Evolutionary conservation across 2,888 invertebrate species (phyloP).

Genomic region (Pheosia gnoma): DNA sequence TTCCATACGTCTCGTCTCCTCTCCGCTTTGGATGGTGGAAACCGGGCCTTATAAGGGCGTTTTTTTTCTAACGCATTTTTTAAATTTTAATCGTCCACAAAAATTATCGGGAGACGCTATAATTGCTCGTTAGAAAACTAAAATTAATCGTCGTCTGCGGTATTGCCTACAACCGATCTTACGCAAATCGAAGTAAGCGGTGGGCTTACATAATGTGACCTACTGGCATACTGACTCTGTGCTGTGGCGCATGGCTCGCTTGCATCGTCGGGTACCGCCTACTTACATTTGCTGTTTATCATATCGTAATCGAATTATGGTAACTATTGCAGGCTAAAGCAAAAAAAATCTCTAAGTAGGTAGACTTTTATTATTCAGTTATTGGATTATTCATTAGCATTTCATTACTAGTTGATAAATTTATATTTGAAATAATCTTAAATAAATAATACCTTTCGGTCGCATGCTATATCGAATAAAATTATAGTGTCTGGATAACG

Average conservation of each 20-base stretch:
- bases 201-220: conserved; percentile 72
- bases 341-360: no score
- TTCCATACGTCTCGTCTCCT: no score
- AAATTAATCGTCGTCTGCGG: conserved; percentile 55
- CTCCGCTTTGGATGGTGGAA: no score
- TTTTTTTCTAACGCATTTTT: no score
- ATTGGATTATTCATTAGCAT: no score
- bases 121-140: conserved; percentile 35
- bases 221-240: conserved; percentile 76
- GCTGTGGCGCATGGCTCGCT: conserved; percentile 52
- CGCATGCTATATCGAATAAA: no score
- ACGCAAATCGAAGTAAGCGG: conserved; percentile 75
- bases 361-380: no score
- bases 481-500: no score
- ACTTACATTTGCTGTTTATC: conserved; percentile 38
- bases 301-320: conserved; percentile 33
- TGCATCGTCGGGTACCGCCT: conserved; percentile 49
- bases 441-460: no score
- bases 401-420: no score
- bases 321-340: neutral
- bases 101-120: conserved; percentile 19
- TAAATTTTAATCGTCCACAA: neutral
- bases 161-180: conserved; percentile 67
- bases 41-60: no score
- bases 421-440: no score